Base-by-base conservation (phyloP, 1,140 invertebrate species). In the Diploscapter pachys region DNA sequence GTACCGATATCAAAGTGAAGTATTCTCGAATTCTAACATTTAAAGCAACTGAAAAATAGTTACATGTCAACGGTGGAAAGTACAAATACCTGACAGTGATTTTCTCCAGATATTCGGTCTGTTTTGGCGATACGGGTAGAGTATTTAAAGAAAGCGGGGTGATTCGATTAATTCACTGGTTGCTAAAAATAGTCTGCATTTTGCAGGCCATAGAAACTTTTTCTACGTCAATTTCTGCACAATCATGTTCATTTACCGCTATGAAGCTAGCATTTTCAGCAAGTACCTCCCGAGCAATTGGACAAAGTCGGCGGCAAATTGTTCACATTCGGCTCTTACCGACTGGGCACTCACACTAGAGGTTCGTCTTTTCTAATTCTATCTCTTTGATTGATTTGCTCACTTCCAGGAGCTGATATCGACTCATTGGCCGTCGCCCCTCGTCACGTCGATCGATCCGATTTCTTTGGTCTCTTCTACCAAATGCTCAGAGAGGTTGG, bases 381-480 rank as follows among this genome's bases (percentile, higher is more conserved):
- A 31, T 59, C 31, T 11, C 9, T 59, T 59, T 11, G 57, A 11
- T 11, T 31, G 57, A 13, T 13, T 59, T 11, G 57, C 57, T 54
- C 56, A 8, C 6, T n/a, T 71, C n/a, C 68, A 3, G 63, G 96
- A 63, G 96, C 96, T 81, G 97, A 99, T 91, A 99, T 99, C 84
- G 97, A 99, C 89, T 95, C 96, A 0, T 86, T 99, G 0, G 97
- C 95, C 88, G 94, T 99, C 53, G 95, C 93, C 50, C 97, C 97
- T 3, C 89, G 94, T 74, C 96, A 99, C 86, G 93, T 99, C 64
- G 92, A 93, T 79, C 89, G 97, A 63, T 86, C 88, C 1, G 97
- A 99, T 87, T 99, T 98, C 87, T 99, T 99, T 86, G 88, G 90
- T 6, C 92, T 93, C 0, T 99, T 99, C 87, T 93, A 92, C 86